Percentiles rank a stretch among this genome's conserved stretches.
Evolutionary conservation across 2,888 invertebrate genomes (phyloP).

Genomic region (Aleiodes testaceus): DNA sequence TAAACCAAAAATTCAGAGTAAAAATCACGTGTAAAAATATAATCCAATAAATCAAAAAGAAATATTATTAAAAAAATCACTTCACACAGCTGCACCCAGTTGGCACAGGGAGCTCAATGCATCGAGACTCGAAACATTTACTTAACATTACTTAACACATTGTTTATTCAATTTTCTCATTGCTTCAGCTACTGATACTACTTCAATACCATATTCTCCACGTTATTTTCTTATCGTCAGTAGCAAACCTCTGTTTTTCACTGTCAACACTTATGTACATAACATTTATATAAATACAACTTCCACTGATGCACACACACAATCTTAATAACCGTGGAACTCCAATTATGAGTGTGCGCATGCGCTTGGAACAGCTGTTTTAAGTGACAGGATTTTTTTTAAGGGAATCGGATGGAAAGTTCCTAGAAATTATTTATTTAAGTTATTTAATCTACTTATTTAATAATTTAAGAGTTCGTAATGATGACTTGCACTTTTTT

Average conservation of each 20-base stretch:
- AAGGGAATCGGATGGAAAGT: background rate
- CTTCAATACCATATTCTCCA: constrained; percentile 5
- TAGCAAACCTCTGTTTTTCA: background rate
- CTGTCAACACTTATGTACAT: constrained; percentile 10
- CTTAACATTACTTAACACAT: background rate
- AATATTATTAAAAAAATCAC: background rate
- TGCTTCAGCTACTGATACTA: background rate
- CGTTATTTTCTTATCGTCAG: background rate
- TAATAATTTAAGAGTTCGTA: background rate
- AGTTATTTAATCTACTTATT: too few species aligned
- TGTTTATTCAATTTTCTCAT: background rate
- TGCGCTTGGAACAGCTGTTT: constrained; percentile 21
- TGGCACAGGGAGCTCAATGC: background rate
- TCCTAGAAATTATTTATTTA: too few species aligned
- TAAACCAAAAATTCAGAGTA: background rate
- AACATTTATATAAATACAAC: constrained; percentile 7
- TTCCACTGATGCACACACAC: too few species aligned
- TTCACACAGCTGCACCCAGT: constrained; percentile 6
- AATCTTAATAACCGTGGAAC: background rate
- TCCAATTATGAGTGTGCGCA: constrained; percentile 8
- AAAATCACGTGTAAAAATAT: background rate
- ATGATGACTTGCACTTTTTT: background rate
- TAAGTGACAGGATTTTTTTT: background rate
- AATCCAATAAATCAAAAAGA: background rate
- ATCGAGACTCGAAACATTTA: constrained; percentile 1